These are phyloP conservation scores for Odocoileus hemionus DNA, from an alignment of 2,113 vertebrate species.

Conservation along the genomic window DNA sequence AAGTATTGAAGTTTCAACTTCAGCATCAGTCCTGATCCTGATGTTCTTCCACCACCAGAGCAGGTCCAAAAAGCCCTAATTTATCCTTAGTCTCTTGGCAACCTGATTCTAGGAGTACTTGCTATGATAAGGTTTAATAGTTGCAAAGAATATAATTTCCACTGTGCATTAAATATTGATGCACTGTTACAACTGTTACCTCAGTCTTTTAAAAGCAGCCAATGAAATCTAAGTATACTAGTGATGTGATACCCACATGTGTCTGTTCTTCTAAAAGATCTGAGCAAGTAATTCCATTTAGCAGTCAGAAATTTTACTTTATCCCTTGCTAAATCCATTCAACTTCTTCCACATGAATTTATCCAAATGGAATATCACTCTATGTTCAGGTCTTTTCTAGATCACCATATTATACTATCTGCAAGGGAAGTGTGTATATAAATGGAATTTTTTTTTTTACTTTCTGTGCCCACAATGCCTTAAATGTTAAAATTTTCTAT, in stretches of 20 bases:
- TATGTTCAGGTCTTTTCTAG: neutral
- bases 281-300: neutral
- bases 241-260: neutral
- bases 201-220: neutral
- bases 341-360: neutral
- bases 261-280: neutral
- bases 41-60: neutral
- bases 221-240: neutral
- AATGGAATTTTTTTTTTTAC: neutral
- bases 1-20: neutral
- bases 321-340: neutral
- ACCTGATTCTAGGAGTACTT: neutral
- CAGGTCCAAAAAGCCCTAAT: neutral
- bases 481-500: neutral
- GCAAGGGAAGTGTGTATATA: neutral
- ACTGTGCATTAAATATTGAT: neutral
- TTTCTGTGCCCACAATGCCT: neutral
- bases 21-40: neutral
- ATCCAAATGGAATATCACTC: slow-evolving; percentile 1
- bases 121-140: neutral
- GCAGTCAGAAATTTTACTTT: slow-evolving; percentile 3
- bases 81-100: neutral
- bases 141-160: neutral
- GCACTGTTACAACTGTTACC: neutral
- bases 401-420: neutral